Evolutionary conservation across 2,797 vertebrate genomes (phyloP).

Genomic region (Scyliorhinus canicula): DNA sequence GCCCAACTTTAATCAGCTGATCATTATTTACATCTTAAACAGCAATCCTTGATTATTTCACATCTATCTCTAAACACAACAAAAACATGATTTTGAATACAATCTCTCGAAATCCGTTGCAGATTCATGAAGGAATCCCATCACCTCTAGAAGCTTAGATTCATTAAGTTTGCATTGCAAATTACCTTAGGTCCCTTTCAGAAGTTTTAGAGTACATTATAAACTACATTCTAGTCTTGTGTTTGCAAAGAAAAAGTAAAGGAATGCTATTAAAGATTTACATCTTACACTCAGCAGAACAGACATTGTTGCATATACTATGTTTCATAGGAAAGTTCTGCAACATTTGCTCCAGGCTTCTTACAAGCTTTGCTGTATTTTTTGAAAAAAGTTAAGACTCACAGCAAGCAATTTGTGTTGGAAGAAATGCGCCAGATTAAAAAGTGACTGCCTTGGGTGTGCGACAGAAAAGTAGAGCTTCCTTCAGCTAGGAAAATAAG

Average conservation of each 20-base stretch:
- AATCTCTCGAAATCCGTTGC: neutral
- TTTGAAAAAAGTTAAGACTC: neutral
- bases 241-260: too few relatives aligned
- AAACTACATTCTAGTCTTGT: too few relatives aligned
- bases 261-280: too few relatives aligned
- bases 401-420: neutral
- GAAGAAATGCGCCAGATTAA: neutral
- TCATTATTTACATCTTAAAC: neutral
- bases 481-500: neutral
- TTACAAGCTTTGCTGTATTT: neutral
- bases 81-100: neutral
- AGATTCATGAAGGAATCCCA: neutral
- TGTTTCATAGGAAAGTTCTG: neutral
- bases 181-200: neutral
- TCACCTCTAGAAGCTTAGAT: neutral
- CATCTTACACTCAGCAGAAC: too few relatives aligned
- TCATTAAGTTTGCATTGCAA: neutral
- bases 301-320: too few relatives aligned
- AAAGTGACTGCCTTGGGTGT: neutral
- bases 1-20: neutral
- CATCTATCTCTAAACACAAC: neutral
- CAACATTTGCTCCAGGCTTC: neutral
- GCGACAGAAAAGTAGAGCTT: neutral
- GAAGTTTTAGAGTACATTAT: neutral
- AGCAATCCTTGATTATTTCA: too few relatives aligned